phyloP scores from a whole-genome alignment of 2,888 invertebrate species.

The Megaustenia siamemsis region DNA sequence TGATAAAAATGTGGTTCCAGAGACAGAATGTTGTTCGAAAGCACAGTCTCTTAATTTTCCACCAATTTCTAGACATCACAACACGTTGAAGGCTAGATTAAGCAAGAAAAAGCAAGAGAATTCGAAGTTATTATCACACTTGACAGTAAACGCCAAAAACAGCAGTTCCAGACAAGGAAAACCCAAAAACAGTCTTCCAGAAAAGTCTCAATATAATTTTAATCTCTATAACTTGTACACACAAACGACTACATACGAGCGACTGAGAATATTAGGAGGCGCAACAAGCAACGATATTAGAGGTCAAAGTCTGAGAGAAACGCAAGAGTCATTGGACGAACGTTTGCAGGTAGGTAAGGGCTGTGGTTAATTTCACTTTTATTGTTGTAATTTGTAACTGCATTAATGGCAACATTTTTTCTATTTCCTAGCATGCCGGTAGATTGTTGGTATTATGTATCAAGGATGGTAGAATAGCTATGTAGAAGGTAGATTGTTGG shows the following conservation, averaged over 20 bases:
- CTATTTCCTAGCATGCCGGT: too few species aligned
- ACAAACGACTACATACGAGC: not conserved
- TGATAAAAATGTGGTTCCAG: not conserved
- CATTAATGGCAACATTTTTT: too few species aligned
- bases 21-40: not conserved
- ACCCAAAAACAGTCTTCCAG: too few species aligned
- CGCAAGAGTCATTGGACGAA: not conserved
- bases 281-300: not conserved
- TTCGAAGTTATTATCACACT: not conserved
- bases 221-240: not conserved
- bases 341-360: constrained; percentile 16
- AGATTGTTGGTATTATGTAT: too few species aligned
- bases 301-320: not conserved
- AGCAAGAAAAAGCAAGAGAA: not conserved
- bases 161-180: not conserved
- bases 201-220: not conserved
- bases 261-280: not conserved
- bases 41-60: not conserved
- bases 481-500: too few species aligned
- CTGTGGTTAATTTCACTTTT: too few species aligned
- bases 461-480: too few species aligned
- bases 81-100: not conserved
- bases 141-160: not conserved
- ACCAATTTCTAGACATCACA: not conserved
- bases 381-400: too few species aligned